phyloP scores from a whole-genome alignment of 2,888 invertebrate species.

The Catocala fraxini region DNA sequence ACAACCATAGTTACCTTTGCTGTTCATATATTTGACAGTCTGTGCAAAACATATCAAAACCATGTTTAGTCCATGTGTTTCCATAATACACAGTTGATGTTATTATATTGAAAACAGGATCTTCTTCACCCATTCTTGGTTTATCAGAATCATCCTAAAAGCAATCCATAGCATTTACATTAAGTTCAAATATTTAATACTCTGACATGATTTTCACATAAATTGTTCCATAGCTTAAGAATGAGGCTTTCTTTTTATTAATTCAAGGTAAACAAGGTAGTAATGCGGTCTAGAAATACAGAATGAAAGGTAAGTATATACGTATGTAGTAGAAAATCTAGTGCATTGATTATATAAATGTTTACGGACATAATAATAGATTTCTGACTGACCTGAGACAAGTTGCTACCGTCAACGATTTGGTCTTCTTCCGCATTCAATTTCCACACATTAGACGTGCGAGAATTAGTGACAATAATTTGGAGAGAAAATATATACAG shows the following conservation, averaged over 20 bases:
- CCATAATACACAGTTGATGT: constrained; percentile 91
- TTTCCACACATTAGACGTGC: constrained; percentile 95
- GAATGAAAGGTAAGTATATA: constrained; percentile 53
- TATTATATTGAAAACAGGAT: constrained; percentile 92
- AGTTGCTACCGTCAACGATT: constrained; percentile 89
- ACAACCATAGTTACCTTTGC: constrained; percentile 70
- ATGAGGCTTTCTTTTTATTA: constrained; percentile 30
- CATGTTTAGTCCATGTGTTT: constrained; percentile 90
- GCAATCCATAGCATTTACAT: constrained; percentile 18
- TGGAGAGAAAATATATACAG: constrained; percentile 91
- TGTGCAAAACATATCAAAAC: constrained; percentile 89
- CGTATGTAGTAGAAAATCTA: constrained; percentile 51
- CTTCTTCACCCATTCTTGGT: constrained; percentile 85
- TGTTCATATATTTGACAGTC: constrained; percentile 88
- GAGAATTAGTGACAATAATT: constrained; percentile 92
- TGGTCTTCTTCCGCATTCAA: constrained; percentile 92
- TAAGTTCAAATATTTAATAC: not conserved
- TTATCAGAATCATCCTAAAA: constrained; percentile 81
- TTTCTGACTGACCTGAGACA: constrained; percentile 82
- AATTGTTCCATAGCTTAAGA: constrained; percentile 20
- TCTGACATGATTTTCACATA: constrained; percentile 12
- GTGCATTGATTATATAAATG: constrained; percentile 75
- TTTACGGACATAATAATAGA: constrained; percentile 49
- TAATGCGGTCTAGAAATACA: constrained; percentile 48
- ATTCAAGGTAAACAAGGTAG: constrained; percentile 61